Base-by-base conservation (phyloP, 2,888 invertebrate genomes). In the Pterostichus madidus region DNA sequence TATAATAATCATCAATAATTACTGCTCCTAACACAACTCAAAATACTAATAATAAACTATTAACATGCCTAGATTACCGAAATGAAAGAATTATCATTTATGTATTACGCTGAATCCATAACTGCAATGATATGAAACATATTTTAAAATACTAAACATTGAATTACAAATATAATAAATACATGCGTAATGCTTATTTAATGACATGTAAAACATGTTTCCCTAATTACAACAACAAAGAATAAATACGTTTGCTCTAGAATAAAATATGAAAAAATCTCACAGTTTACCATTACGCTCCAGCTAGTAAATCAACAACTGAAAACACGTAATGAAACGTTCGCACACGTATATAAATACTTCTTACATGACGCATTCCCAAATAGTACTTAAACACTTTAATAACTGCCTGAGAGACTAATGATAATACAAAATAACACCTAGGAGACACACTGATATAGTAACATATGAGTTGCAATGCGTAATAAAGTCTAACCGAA, bases 401-500 rank as follows among this genome's bases (percentile, higher is more conserved):
- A 39, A 39, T 39, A 64, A 64, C 39, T 64, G 64, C 64, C 68
- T 71, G 68, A 71, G 68, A 71, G 68, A 46, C 68, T 71, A 71
- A 71, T 71, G 13, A 13, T 44, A 68, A 68, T 44, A 44, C 39
- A 39, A 71, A 71, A 44, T 71, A 39, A 71, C 68, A 71, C 68
- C 68, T 71, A 71, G 39, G 17, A 71, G 44, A 71, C 68, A 61
- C 61, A 71, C 68, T 71, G 68, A 71, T 71, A 71, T 71, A 71
- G 64, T 59, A 71, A 71, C 68, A 71, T 52, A 52, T 44, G 68
- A 71, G 68, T 71, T 71, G 68, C 68, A 71, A 71, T 71, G 68
- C 68, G 44, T 71, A 44, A 71, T 15, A 80, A 75, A 59, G 46
- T 91, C 92, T 92, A 92, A 92, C 91, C 91, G 92, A 94, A 92